Base-by-base conservation (phyloP, 2,888 invertebrate species). In the Kuschelorhynchus macadamiae region DNA sequence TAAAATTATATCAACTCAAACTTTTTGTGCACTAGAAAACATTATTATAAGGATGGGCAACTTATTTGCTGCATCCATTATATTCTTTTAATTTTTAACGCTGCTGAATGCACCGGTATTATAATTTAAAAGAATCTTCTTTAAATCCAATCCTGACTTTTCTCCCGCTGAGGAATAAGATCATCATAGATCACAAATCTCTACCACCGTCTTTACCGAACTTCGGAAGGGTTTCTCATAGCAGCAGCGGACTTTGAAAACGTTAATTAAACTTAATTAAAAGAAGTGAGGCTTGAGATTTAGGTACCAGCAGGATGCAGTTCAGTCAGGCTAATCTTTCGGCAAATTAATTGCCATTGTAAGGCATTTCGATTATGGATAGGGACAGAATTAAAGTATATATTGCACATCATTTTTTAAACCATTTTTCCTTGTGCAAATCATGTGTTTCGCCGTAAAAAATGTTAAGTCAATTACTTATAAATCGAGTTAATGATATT, bases 181-280 rank as follows among this genome's bases (percentile, higher is more conserved):
- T 78, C 79, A 79, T 80, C 80, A 79, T 81, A 80, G 79, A 81
- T 80, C 79, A 80, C 78, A 70, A 61, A 62, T 62, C 53, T 55
- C 33, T 32, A 42, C 49, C 42, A 41, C 49, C 71, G 50, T 59
- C 65, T 65, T 59, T 57, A 49, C 65, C 59, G 52, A 59, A 65
- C 30, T 64, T 64, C 32, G 39, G 39, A 39, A 64, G 57, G 65
- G 33, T 50, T 57, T 57, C 57, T 57, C 65, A 76, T 79, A 79
- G 79, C 81, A 12, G 50, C 30, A 82, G 82, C 81, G 82, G 83
- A 82, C 83, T 83, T 83, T 82, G 83, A 83, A 80, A 83, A 83
- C 83, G 83, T 83, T 85, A 85, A 85, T 85, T 84, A 84, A 84
- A 85, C 81, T 84, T 84, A 84, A 85, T 84, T 84, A 84, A 84